Conservation (phyloP, 2,113 vertebrate genomes). For the Pituophis catenifer region DNA sequence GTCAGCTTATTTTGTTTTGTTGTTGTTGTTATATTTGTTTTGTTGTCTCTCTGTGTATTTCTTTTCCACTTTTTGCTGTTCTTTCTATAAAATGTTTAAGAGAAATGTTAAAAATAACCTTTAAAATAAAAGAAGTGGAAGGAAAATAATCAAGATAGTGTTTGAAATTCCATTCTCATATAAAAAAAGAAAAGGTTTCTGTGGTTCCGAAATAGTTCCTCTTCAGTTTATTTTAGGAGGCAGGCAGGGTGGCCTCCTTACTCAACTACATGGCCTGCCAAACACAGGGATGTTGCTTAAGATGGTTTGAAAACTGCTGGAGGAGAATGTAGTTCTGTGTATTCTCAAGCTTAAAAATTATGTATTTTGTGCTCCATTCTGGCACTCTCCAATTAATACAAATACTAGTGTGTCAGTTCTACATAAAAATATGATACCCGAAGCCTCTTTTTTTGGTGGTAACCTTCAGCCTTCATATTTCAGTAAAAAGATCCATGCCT, state of each 20-base stretch:
- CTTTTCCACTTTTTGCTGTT: neutral
- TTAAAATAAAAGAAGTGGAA: neutral
- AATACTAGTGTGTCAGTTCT: neutral
- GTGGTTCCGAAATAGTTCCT: neutral
- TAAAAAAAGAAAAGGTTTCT: neutral
- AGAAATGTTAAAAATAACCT: neutral
- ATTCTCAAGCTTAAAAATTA: neutral
- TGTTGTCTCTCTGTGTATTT: neutral
- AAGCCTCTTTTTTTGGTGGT: neutral
- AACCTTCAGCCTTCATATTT: neutral
- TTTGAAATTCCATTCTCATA: neutral
- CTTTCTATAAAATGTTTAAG: neutral
- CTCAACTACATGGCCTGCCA: too few species aligned
- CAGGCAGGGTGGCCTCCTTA: neutral
- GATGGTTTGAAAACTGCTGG: neutral
- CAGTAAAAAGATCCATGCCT: neutral
- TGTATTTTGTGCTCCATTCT: neutral
- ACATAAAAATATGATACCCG: neutral
- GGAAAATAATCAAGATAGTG: neutral
- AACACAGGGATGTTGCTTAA: neutral
- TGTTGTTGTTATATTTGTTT: neutral
- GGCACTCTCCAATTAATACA: neutral
- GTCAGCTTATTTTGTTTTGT: neutral
- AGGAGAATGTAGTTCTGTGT: neutral
- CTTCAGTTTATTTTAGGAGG: too few species aligned